A percentile compares a stretch with the other conserved stretches of the same genome.
phyloP scores from a whole-genome alignment of 2,797 vertebrate genomes.

The Platalea minor region DNA sequence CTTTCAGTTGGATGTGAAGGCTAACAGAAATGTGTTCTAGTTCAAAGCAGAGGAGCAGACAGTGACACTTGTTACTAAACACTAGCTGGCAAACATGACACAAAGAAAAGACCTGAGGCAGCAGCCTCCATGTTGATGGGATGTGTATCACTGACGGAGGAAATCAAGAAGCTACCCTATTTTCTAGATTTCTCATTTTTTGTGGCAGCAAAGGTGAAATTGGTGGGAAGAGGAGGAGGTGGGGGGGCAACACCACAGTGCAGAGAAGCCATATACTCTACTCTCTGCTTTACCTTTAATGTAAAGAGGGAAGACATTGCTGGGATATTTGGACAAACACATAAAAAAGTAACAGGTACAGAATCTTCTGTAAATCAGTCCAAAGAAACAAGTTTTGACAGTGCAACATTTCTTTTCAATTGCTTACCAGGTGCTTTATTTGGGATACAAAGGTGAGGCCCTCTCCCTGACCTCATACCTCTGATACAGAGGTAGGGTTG shows the following conservation, averaged over 20 bases:
- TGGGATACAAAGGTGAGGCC: not conserved
- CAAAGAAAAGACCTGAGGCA: conserved; percentile 13
- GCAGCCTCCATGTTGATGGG: not conserved
- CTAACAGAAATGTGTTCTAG: conserved; percentile 66
- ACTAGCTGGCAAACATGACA: conserved; percentile 62
- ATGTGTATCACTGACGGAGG: not conserved
- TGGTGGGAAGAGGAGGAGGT: not conserved
- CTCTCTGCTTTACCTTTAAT: not conserved
- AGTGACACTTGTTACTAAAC: conserved; percentile 74
- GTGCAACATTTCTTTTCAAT: not conserved
- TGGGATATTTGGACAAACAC: not conserved
- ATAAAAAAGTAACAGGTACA: not conserved
- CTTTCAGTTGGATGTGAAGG: conserved; percentile 66
- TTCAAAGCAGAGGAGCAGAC: conserved; percentile 70
- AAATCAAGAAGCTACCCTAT: not conserved
- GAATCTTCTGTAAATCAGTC: not conserved
- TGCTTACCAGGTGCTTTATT: not conserved
- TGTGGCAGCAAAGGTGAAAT: not conserved
- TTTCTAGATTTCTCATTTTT: not conserved
- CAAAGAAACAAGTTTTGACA: not conserved
- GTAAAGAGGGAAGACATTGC: not conserved
- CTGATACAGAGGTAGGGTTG: not conserved
- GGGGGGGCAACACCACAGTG: not conserved
- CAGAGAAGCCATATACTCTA: not conserved
- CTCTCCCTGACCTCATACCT: not conserved